A percentile compares a stretch with the other conserved stretches of the same genome.
These are phyloP conservation scores for Falco punctatus DNA, from an alignment of 2,113 vertebrate species.

Conservation along the genomic window DNA sequence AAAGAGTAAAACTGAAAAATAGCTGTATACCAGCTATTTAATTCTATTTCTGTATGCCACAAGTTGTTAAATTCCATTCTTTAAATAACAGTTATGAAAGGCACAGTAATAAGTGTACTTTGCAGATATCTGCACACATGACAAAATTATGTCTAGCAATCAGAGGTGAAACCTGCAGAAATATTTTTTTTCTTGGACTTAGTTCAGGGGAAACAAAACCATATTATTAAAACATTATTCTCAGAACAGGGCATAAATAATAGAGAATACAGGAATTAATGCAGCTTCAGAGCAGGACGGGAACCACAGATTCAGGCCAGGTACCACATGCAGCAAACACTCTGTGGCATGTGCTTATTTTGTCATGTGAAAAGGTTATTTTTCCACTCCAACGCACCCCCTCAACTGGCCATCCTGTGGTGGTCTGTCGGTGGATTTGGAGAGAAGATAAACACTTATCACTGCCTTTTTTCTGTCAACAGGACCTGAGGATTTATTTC, in stretches of 20 bases:
- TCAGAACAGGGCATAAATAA: background rate
- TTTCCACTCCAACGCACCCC: fast-evolving
- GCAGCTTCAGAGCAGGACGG: background rate
- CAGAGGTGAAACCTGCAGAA: background rate
- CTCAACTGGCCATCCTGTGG: background rate
- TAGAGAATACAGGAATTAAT: background rate
- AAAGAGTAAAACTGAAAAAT: background rate
- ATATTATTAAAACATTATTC: background rate
- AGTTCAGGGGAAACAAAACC: background rate
- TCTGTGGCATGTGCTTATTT: background rate
- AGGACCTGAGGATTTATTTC: background rate
- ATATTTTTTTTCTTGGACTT: background rate
- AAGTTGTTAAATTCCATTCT: background rate
- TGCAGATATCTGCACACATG: background rate
- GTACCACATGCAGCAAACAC: fast-evolving
- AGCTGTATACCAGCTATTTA: background rate
- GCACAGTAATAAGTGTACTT: background rate
- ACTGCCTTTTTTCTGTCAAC: background rate
- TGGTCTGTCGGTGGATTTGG: background rate
- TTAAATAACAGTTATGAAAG: background rate
- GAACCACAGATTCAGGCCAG: background rate
- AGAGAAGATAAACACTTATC: background rate
- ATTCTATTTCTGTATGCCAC: background rate
- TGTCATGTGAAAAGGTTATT: background rate
- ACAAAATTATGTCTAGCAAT: background rate